These are phyloP conservation scores for Xestia sexstrigata DNA, from an alignment of 2,888 invertebrate genomes.

Conservation along the genomic window DNA sequence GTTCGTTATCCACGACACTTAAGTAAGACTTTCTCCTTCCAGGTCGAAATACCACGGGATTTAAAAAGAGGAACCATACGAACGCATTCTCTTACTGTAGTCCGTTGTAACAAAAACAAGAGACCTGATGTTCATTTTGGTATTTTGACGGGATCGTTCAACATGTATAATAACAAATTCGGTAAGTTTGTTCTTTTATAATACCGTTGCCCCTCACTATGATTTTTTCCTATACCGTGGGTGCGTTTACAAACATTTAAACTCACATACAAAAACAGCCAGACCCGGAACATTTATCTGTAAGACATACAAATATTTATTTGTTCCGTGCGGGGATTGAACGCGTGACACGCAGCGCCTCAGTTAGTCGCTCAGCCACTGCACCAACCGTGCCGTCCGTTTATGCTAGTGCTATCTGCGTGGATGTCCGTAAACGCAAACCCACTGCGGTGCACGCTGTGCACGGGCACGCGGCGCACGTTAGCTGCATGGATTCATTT, in stretches of 20 bases:
- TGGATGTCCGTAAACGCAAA: background rate
- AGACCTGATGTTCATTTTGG: constrained; percentile 83
- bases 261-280: background rate
- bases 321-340: background rate
- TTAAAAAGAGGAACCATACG: constrained; percentile 81
- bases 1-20: background rate
- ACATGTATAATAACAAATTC: constrained; percentile 85
- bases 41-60: constrained; percentile 80
- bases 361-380: background rate
- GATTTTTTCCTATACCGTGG: background rate
- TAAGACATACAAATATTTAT: background rate
- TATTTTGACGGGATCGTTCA: constrained; percentile 83
- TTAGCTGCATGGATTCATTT: too few species aligned
- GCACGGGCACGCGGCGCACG: too few species aligned
- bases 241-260: background rate
- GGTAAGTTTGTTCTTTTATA: constrained; percentile 60
- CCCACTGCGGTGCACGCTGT: too few species aligned
- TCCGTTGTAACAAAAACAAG: constrained; percentile 84
- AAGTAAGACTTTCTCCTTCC: constrained; percentile 39
- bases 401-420: background rate
- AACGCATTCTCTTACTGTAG: constrained; percentile 85
- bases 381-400: background rate
- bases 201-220: background rate
- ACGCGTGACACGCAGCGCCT: too few species aligned
- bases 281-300: background rate